These are phyloP conservation scores for Sphenopsis melanotis DNA, from an alignment of 2,797 vertebrate species.

Conservation along the genomic window DNA sequence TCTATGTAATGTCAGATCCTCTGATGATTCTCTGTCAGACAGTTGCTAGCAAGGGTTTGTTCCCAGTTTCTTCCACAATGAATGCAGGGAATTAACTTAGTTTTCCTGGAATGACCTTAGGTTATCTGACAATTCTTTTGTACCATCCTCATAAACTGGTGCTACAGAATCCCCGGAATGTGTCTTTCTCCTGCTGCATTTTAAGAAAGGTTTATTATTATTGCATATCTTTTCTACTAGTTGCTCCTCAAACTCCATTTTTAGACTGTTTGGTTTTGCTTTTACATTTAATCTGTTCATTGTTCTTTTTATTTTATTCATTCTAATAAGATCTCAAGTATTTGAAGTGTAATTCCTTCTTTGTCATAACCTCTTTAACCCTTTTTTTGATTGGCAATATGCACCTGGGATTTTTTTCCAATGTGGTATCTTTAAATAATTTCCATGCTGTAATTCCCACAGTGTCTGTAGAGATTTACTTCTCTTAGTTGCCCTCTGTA, in stretches of 20 bases:
- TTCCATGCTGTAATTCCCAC: neutral
- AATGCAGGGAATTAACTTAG: neutral
- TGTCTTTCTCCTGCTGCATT: neutral
- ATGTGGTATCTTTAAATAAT: neutral
- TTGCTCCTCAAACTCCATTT: neutral
- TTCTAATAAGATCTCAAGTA: neutral
- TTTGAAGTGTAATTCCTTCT: neutral
- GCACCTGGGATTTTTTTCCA: neutral
- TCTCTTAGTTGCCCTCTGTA: neutral
- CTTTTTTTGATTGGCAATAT: neutral
- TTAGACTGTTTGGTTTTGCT: neutral
- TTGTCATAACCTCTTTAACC: neutral
- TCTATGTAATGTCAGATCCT: neutral
- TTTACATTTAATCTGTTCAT: neutral
- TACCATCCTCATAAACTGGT: neutral
- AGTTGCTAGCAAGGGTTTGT: neutral
- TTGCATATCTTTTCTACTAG: neutral
- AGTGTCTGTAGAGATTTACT: neutral
- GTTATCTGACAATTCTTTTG: neutral
- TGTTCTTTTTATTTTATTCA: neutral
- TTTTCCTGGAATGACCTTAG: neutral
- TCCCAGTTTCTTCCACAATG: neutral
- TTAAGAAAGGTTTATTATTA: neutral
- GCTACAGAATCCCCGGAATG: neutral
- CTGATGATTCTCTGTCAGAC: neutral